Base-by-base conservation (phyloP, 2,797 vertebrate genomes). In the Periparus ater region DNA sequence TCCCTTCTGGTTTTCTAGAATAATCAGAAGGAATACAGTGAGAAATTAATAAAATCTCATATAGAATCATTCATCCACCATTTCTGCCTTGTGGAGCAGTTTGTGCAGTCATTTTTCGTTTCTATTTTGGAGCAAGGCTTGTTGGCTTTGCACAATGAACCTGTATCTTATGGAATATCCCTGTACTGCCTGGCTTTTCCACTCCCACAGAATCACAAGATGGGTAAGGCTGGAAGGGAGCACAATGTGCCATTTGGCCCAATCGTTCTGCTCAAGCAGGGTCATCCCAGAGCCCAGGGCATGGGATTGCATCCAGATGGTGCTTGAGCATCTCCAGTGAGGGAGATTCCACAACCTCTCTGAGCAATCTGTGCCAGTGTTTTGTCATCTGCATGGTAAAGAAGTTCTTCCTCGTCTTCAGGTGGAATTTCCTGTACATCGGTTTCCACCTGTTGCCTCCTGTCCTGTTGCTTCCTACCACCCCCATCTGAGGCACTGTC, bases 381-480 rank as follows among this genome's bases (percentile, higher is more conserved):
- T 65, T 13, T 1, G 7, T 26, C 51, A 47, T 2, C 17, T 10
- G 3, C 38, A 58, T 5, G 4, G 9, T 47, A 15, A 47, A 51
- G 36, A 55, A 61, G 1, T 17, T 54, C 11, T 17, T 66, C 22
- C 30, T 42, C 30, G 2, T 1, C 1, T 25, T 27, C 30, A 42
- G 9, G 15, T 42, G 47, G 66, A 84, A 60, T 3, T 60, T 47
- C 53, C 57, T 36, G 22, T 36, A 0, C 9, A 42, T 40, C 1
- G 2, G 7, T 58, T 45, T 83, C 21, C 0, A 0, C 29, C n/a
- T 6, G 1, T 23, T 58, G 20, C 9, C 29, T 23, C 45, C 32
- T 47, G 26, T 53, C 21, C 34, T 29, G 1, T 17, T 51, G 7
- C 30, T 32, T n/a, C 4, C 30, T 25, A 10, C 7, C 5, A 58